Conservation (phyloP, 2,113 vertebrate species). For the Macquaria ambigua region DNA sequence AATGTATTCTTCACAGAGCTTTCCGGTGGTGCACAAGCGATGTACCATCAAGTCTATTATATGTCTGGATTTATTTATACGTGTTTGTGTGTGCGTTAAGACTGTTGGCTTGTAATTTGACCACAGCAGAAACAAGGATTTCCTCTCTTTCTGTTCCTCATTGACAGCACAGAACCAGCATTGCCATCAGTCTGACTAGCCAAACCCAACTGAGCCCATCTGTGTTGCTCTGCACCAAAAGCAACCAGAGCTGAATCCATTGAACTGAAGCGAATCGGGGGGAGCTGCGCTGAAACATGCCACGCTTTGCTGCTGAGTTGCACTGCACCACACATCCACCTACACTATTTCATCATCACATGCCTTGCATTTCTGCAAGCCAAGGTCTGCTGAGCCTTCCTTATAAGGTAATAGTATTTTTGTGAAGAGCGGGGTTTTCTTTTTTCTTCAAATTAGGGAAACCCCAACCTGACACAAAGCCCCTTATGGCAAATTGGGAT, state of each 20-base stretch:
- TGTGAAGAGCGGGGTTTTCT: background rate
- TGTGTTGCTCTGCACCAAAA: background rate
- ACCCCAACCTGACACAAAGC: background rate
- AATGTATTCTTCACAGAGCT: background rate
- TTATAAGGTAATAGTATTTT: background rate
- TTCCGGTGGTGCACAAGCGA: background rate
- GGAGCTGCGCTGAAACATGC: background rate
- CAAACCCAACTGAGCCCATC: slow-evolving; percentile 1
- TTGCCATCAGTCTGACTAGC: background rate
- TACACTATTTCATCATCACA: background rate
- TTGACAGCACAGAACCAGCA: background rate
- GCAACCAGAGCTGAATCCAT: background rate
- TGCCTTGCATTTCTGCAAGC: background rate
- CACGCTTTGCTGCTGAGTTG: background rate
- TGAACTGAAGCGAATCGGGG: background rate
- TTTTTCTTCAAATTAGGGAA: background rate
- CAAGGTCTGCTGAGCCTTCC: background rate
- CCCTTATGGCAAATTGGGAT: too few relatives aligned
- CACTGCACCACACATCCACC: background rate
- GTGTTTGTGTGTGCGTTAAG: slow-evolving; percentile 26
- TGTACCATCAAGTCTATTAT: background rate
- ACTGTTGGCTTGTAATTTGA: slow-evolving; percentile 21
- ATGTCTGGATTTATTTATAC: slow-evolving; percentile 28
- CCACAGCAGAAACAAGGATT: slow-evolving; percentile 9
- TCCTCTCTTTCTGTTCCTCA: slow-evolving; percentile 34